Evolutionary conservation across 2,113 vertebrate genomes (phyloP).

Genomic region (Neolamprologus fasciatus): DNA sequence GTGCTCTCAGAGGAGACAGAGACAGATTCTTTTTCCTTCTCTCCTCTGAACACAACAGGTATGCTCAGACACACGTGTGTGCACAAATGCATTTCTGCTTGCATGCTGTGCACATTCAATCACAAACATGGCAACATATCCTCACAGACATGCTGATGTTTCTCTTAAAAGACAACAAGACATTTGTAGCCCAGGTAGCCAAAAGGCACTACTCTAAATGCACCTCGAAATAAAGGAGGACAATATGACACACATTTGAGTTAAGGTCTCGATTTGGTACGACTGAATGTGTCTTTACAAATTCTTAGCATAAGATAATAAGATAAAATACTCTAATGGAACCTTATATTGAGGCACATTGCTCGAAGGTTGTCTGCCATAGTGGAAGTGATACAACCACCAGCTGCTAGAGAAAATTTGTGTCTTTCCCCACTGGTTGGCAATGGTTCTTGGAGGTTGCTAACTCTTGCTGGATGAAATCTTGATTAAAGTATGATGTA

Average conservation of each 20-base stretch:
- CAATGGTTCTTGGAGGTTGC: not conserved
- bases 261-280: not conserved
- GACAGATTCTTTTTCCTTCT: not conserved
- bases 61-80: not conserved
- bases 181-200: not conserved
- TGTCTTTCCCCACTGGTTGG: not conserved
- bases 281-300: not conserved
- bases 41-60: not conserved
- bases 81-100: not conserved
- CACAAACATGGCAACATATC: not conserved
- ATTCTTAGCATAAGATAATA: not conserved
- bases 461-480: not conserved
- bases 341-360: not conserved
- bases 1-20: not conserved
- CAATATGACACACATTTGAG: not conserved
- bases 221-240: not conserved
- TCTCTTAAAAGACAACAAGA: not conserved
- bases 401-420: not conserved
- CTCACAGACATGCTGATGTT: not conserved
- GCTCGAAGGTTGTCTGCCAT: not conserved
- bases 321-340: not conserved
- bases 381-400: not conserved
- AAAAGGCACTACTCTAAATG: not conserved
- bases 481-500: not conserved
- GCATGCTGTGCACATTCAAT: not conserved